Evolutionary conservation across 2,888 invertebrate genomes (phyloP), one percentile per base, ranked within the genome.

Genomic region (Erebia epiphron): DNA sequence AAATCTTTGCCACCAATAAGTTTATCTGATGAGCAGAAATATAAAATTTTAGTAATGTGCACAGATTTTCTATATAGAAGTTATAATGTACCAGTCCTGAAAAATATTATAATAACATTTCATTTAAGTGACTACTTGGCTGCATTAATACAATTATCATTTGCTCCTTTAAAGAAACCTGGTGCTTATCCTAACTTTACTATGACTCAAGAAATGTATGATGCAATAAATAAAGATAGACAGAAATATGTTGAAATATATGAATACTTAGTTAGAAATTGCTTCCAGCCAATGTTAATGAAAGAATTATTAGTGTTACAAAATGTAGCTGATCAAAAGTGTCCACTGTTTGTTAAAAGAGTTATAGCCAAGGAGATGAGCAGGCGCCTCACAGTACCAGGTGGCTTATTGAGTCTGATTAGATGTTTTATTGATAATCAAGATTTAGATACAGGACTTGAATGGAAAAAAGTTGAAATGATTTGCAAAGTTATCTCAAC

Each of bases 281-380:
- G 95, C 70, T 95, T 95, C 77, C 95, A 95, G 79, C 94, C 95
- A 35, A 84, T 94, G 63, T 88, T 96, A 49, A 95, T 97, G 80
- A 95, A 95, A 80, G 96, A 97, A 83, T 89, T 96, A n/a, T 92
- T 97, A 87, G 89, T 96, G 58, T 88, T 97, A 50, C 95, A 95
- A 79, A 94, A 94, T 82, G 84, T 88, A 14, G 85, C 82, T 69
- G 88, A 92, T 50, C 91, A 94, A n/a, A 66, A 79, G 14, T 88
- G 94, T 35, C 96, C 96, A 3, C 81, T 80, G 13, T 97, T 96
- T 95, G 93, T 96, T 57, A 94, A 94, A 79, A 94, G 89, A 83
- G 89, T 93, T 13, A 94, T 96, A 76, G 92, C 94, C 43, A 94
- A 91, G 73, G 94, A 95, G 79, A 85, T 97, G 77, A 95, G 95